phyloP scores from a whole-genome alignment of 2,797 vertebrate genomes.

The Enteromius radiatus region DNA sequence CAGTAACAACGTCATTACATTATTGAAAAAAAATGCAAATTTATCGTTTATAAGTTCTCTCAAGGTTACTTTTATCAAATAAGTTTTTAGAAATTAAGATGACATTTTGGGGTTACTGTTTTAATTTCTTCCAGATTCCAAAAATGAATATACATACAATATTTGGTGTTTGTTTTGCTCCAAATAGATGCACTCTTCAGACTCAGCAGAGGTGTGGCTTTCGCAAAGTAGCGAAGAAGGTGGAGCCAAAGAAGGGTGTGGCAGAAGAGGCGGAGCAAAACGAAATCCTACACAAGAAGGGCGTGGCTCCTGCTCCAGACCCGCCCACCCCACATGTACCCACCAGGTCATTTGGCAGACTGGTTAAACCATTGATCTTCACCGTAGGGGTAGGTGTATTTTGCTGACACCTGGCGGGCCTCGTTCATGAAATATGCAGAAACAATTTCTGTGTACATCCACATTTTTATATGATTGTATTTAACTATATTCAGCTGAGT shows the following conservation, averaged over 20 bases:
- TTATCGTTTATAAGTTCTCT: not conserved
- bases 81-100: not conserved
- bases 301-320: conserved; percentile 66
- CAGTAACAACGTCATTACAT: not conserved
- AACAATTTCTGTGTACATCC: not conserved
- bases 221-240: conserved; percentile 78
- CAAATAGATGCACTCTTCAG: conserved; percentile 72
- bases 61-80: not conserved
- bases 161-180: not conserved
- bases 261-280: conserved; percentile 62
- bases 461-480: not conserved
- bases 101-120: not conserved
- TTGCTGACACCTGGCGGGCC: too few species aligned
- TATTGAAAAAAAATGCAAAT: not conserved
- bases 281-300: conserved; percentile 66
- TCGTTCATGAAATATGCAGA: not conserved
- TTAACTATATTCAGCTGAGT: not conserved
- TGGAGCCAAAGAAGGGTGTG: conserved; percentile 73
- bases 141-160: not conserved
- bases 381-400: conserved; percentile 85
- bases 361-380: conserved; percentile 87
- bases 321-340: conserved; percentile 63
- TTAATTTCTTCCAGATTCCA: not conserved
- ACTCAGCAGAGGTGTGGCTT: conserved; percentile 83
- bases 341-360: conserved; percentile 73